Evolutionary conservation across 2,113 vertebrate species (phyloP), one percentile per base, ranked within the genome.

Genomic region (Hemiprocne comata): DNA sequence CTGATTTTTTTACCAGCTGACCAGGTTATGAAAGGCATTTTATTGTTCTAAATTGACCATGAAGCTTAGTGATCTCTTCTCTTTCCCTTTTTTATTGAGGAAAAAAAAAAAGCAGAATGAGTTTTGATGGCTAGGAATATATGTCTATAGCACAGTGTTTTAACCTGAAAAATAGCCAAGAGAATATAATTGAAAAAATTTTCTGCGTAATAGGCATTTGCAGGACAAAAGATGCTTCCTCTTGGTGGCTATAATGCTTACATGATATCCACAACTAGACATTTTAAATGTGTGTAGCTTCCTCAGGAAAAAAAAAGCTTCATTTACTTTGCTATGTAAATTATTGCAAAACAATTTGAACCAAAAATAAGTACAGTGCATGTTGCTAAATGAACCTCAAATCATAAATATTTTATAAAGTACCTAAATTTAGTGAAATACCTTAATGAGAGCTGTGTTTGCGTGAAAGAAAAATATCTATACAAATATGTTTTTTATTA

Each of bases 41-140:
- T 96, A 95, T 96, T 97, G 95, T 95, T 96, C 92, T 94, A 98
- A 98, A 97, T 94, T 89, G 93, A 96, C 93, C 89, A 85, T 87
- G 91, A 98, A 96, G 90, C 73, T 97, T 94, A 96, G 89, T 6
- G 42, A 95, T 92, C 70, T 96, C 64, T 65, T 97, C 76, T 53
- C 64, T 91, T 95, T 94, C 40, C 44, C 86, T 73, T 90, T 97
- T 94, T 84, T 92, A 84, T 21, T 70, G 50, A 78, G 82, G 40
- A 4, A 40, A 46, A 62, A 42, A 58, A 57, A 61, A 46, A 54
- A 25, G 7, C 65, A 92, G 71, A 97, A 94, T 91, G 75, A 89
- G 70, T 92, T 97, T 93, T 95, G 93, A 96, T 79, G 91, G 70
- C 78, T 74, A 77, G 28, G 23, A 90, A 85, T 90, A 91, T 78